Conservation (phyloP, 2,113 vertebrate genomes). For the Aspiorhynchus laticeps region DNA sequence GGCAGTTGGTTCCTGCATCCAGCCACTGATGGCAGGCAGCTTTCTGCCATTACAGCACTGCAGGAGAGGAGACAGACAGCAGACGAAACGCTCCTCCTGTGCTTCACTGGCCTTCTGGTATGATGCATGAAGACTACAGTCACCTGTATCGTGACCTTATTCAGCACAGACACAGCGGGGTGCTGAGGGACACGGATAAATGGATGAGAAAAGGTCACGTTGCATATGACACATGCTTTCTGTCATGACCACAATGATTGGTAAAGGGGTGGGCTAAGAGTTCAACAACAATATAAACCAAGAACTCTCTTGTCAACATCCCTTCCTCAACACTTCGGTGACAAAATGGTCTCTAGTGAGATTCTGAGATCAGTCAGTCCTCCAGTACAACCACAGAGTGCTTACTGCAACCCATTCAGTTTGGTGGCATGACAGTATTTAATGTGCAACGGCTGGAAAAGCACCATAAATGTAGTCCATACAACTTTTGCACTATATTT, state of each 20-base stretch:
- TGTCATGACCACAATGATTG: slow-evolving; percentile 7
- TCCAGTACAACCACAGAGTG: not conserved
- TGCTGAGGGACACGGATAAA: slow-evolving; percentile 15
- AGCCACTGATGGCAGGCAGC: slow-evolving; percentile 17
- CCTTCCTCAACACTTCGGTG: not conserved
- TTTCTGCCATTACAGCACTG: slow-evolving; percentile 28
- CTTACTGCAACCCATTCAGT: not conserved
- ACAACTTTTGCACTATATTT: not conserved
- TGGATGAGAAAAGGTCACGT: slow-evolving; percentile 37
- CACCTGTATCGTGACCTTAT: slow-evolving; percentile 22
- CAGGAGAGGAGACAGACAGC: slow-evolving; percentile 13
- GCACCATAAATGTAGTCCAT: not conserved
- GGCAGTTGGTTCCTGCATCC: slow-evolving; percentile 6
- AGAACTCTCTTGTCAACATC: not conserved
- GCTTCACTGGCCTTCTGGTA: slow-evolving; percentile 1
- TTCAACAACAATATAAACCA: slow-evolving; percentile 1
- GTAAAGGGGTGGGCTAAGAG: not conserved
- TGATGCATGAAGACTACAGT: slow-evolving; percentile 13
- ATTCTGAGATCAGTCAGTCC: not conserved
- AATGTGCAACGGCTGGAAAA: not conserved
- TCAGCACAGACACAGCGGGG: slow-evolving; percentile 1
- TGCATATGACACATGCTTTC: slow-evolving; percentile 14
- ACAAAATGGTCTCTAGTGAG: not conserved
- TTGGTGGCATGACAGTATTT: not conserved
- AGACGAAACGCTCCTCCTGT: slow-evolving; percentile 8